Base-by-base conservation (phyloP, 2,888 invertebrate genomes). In the Anorthoa munda region DNA sequence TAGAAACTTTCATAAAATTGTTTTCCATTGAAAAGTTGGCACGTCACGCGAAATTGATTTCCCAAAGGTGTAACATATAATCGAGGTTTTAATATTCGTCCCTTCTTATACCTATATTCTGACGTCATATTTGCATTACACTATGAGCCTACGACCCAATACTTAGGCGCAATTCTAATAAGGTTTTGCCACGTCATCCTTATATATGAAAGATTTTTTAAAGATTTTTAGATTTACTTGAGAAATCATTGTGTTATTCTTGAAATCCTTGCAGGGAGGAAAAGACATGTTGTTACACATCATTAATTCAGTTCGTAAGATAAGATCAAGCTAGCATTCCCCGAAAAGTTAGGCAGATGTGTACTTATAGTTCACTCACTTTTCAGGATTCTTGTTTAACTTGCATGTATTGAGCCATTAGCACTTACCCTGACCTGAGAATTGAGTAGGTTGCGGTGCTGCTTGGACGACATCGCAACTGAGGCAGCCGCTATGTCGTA, bases 1-100 rank as follows among this genome's bases (percentile, higher is more conserved):
- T 17, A 39, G 2, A 59, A 53, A 48, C 51, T 59, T 75, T 77
- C 13, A 48, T 66, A 39, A 46, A 31, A 51, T 46, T 23, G n/a
- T 66, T 67, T 75, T 59, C 31, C 31, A n/a, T 53, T 67, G 59
- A 59, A 59, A 66, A 39, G 23, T 67, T 39, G 3, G 4, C 12
- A 59, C 39, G 46, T 53, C 46, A 75, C 21, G 77, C 18, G 23
- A 39, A 48, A 68, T 77, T 53, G 68, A 77, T 77, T 77, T 68
- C 77, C 77, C 75, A 9, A n/a, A 59, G 68, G 75, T 46, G 39
- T 59, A 18, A 75, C 51, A 39, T 39, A 48, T 13, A 75, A 53
- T 53, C 51, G 59, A 68, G 69, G 17, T 68, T 59, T 60, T 77
- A 75, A 75, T 68, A 77, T 77, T 68, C 68, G 59, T 26, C 59